Conservation (phyloP, 2,113 vertebrate species). For the Catharus bicknelli region DNA sequence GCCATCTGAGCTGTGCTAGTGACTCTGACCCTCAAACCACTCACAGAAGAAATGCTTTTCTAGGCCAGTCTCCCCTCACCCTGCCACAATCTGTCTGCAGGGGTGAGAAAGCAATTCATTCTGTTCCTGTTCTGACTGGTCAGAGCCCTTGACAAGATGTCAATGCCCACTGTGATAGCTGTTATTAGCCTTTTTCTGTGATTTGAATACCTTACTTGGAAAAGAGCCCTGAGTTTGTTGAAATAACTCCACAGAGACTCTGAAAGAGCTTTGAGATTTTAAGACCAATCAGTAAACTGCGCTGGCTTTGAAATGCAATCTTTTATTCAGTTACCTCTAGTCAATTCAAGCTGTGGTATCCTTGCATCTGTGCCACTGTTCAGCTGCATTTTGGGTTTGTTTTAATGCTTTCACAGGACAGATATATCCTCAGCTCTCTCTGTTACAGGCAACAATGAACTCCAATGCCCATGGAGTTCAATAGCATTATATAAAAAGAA, state of each 20-base stretch:
- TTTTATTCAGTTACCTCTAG: background rate
- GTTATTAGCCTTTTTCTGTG: background rate
- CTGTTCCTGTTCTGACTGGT: background rate
- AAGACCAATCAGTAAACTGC: background rate
- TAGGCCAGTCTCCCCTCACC: background rate
- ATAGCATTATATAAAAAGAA: background rate
- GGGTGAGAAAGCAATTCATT: background rate
- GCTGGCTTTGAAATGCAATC: background rate
- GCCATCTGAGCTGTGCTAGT: background rate
- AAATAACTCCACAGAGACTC: background rate
- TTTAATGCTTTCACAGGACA: background rate
- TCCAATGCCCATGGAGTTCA: background rate
- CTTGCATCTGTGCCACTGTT: background rate
- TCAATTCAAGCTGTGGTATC: background rate
- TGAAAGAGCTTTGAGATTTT: background rate
- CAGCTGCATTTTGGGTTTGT: background rate
- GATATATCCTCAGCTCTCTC: background rate
- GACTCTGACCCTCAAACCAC: background rate
- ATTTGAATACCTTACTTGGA: slow-evolving; percentile 19
- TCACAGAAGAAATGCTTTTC: background rate
- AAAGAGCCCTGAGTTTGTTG: background rate
- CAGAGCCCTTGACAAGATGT: background rate
- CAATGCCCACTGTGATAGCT: background rate
- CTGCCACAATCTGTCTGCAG: background rate
- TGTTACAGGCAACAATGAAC: background rate